Evolutionary conservation across 2,888 invertebrate genomes (phyloP), one percentile per base, ranked within the genome.

Genomic region (Nemapogon koenigi): DNA sequence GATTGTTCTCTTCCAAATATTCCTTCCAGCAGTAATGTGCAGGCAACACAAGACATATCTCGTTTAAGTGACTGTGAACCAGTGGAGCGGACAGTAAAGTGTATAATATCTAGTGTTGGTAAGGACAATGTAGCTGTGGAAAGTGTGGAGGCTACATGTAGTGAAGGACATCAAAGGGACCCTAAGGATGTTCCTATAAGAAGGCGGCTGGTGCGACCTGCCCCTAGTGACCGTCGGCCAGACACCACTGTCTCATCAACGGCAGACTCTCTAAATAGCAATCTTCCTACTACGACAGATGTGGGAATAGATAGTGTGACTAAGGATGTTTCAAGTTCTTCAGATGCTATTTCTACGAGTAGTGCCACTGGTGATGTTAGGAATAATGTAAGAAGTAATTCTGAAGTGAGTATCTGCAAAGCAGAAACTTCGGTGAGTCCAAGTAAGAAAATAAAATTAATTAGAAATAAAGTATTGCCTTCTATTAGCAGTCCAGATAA

Each of bases 251-350:
- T 76, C 26, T 73, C 78, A n/a, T 76, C 78, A 2, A 72, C 76
- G 6, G 71, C 64, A 41, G 76, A 73, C 52, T 64, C 66, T 25
- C 62, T 62, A 51, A 52, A 52, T 52, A 49, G 53, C 48, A 51
- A 57, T 51, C 48, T 57, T 39, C 46, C 57, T 42, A 48, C 53
- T 44, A 48, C 52, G 40, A 62, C 62, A 50, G 59, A 57, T 44
- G 47, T 47, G 38, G 57, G 49, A 52, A 57, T 62, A 57, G 69
- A 67, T 48, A 52, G 55, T 46, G 46, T 67, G 38, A 50, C 62
- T 40, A 78, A 78, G 53, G 73, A 71, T 66, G 78, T 78, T 40
- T 75, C 78, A 43, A 78, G 78, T 58, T 78, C 78, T 32, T 78
- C 78, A 32, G 78, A 78, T 57, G 65, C 69, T 46, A 61, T 76